These are phyloP conservation scores for Gouania willdenowi DNA, from an alignment of 2,797 vertebrate genomes.

Conservation along the genomic window DNA sequence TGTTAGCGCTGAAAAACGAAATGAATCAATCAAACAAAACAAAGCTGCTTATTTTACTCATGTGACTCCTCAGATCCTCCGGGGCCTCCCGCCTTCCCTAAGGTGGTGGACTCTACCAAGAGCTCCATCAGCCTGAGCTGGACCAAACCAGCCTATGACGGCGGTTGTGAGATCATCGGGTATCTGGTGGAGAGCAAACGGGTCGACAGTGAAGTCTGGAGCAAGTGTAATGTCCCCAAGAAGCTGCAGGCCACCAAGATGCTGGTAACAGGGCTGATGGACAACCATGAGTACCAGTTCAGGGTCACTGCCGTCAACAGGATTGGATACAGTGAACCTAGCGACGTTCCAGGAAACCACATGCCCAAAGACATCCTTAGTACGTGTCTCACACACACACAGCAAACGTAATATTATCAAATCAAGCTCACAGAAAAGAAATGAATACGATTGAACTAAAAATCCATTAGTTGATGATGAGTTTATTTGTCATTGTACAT, in stretches of 20 bases:
- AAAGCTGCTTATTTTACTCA: too few relatives aligned
- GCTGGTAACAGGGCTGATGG: conserved; percentile 84
- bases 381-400: conserved; percentile 61
- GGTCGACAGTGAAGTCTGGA: conserved; percentile 87
- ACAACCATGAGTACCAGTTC: conserved; percentile 92
- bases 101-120: conserved; percentile 90
- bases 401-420: too few relatives aligned
- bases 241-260: conserved; percentile 90
- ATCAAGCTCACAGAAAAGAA: too few relatives aligned
- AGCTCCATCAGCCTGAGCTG: conserved; percentile 90
- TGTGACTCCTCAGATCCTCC: conserved; percentile 99
- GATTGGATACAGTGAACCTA: conserved; percentile 94
- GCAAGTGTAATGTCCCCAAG: conserved; percentile 91
- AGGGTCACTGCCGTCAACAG: conserved; percentile 92
- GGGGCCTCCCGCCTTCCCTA: conserved; percentile 95
- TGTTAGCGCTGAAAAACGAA: conserved; percentile 15
- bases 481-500: too few relatives aligned
- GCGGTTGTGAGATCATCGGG: conserved; percentile 95
- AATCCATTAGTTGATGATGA: too few relatives aligned
- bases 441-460: too few relatives aligned
- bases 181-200: conserved; percentile 93
- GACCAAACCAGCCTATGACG: conserved; percentile 96
- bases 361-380: conserved; percentile 91
- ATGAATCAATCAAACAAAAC: too few relatives aligned
- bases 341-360: conserved; percentile 93